Percentiles rank a stretch among this genome's conserved stretches.
Evolutionary conservation across 1,140 invertebrate genomes (phyloP).

Genomic region (Monochamus saltuarius): DNA sequence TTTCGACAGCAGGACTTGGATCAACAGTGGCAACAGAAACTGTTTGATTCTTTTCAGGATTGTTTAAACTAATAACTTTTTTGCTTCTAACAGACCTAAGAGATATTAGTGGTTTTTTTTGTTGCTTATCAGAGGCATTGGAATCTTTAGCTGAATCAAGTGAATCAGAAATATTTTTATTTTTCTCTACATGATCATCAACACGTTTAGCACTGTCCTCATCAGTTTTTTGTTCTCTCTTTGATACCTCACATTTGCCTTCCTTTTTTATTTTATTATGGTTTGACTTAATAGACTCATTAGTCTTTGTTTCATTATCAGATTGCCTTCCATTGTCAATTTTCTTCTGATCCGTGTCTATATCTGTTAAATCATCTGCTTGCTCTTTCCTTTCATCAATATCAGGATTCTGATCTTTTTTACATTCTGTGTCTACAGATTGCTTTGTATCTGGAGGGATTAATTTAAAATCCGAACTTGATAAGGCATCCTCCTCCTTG

Average conservation of each 20-base stretch:
- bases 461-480: background rate
- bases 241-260: background rate
- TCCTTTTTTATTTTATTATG: background rate
- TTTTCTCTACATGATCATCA: background rate
- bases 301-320: background rate
- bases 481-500: background rate
- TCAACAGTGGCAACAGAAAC: background rate
- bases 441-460: background rate
- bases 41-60: background rate
- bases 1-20: background rate
- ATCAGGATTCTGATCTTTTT: background rate
- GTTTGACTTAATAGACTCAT: background rate
- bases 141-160: background rate
- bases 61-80: slow-evolving; percentile 1
- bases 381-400: background rate
- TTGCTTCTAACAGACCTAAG: slow-evolving; percentile 14
- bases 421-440: background rate
- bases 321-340: background rate
- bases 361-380: background rate
- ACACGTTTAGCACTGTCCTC: background rate
- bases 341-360: background rate
- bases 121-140: background rate
- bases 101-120: slow-evolving; percentile 9
- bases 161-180: background rate
- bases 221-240: slow-evolving; percentile 16